Evolutionary conservation across 2,113 vertebrate genomes (phyloP).

Genomic region (Caranx melampygus): DNA sequence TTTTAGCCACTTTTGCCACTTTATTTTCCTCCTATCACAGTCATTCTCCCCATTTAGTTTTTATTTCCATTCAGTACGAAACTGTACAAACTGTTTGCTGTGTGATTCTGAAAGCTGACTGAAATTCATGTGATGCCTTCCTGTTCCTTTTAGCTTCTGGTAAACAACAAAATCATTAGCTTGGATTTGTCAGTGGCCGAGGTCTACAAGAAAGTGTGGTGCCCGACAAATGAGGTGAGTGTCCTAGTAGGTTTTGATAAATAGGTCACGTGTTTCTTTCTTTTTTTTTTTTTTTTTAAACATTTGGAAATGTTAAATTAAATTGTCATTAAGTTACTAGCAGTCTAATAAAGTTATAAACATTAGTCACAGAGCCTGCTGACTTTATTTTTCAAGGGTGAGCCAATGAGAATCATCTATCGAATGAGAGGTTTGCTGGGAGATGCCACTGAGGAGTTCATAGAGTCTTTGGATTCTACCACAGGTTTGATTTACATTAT

Average conservation of each 20-base stretch:
- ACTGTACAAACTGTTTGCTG: not conserved
- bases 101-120: not conserved
- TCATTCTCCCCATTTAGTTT: no score
- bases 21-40: no score
- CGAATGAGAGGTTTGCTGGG: conserved; percentile 98
- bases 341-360: not conserved
- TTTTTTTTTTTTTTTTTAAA: no score
- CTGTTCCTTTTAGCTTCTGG: conserved; percentile 88
- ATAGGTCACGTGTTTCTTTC: no score
- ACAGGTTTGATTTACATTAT: conserved; percentile 85
- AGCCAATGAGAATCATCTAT: conserved; percentile 99
- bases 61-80: no score
- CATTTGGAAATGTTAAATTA: not conserved
- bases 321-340: not conserved
- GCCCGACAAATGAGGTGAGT: conserved; percentile 96
- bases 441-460: conserved; percentile 98
- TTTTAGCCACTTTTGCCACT: not conserved
- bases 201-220: conserved; percentile 99
- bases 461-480: conserved; percentile 97
- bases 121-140: not conserved
- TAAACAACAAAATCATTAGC: conserved; percentile 99
- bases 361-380: not conserved
- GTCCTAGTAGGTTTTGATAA: not conserved
- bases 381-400: conserved; percentile 85
- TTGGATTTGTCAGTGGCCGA: conserved; percentile 96